Percentiles rank a stretch among this genome's conserved stretches.
These are phyloP conservation scores for Neosalanx taihuensis DNA, from an alignment of 2,797 vertebrate genomes.

Conservation along the genomic window DNA sequence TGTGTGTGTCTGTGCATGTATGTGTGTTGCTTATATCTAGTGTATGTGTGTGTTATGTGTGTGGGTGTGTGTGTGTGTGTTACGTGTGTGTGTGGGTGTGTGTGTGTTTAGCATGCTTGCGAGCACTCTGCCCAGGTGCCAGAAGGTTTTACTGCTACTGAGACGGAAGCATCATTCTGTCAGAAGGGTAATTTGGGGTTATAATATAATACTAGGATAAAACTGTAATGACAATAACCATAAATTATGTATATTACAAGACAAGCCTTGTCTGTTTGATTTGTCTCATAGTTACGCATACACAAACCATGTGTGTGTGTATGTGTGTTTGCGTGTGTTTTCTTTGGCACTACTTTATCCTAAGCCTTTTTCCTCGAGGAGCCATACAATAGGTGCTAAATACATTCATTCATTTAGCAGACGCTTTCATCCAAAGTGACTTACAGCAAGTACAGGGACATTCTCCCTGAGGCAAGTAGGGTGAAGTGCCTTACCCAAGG, in stretches of 20 bases:
- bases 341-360: background rate
- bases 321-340: background rate
- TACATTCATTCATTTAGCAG: too few species aligned
- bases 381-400: background rate
- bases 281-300: slow-evolving; percentile 21
- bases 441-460: too few species aligned
- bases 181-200: slow-evolving; percentile 53
- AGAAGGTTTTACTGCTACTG: slow-evolving; percentile 49
- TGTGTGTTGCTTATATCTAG: slow-evolving; percentile 7
- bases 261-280: slow-evolving; percentile 50
- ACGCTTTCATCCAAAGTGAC: too few species aligned
- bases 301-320: background rate
- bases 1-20: slow-evolving; percentile 23
- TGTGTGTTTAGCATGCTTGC: slow-evolving; percentile 15
- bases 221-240: slow-evolving; percentile 60
- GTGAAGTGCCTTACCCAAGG: too few species aligned
- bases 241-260: slow-evolving; percentile 55
- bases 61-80: background rate
- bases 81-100: slow-evolving; percentile 9
- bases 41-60: too few species aligned
- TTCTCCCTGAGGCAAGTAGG: too few species aligned
- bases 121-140: slow-evolving; percentile 45
- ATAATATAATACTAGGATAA: slow-evolving; percentile 59
- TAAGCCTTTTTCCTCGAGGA: background rate
- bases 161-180: slow-evolving; percentile 58